Evolutionary conservation across 2,797 vertebrate genomes (phyloP), one percentile per base, ranked within the genome.

Genomic region (Dendrocincla tyrannina): DNA sequence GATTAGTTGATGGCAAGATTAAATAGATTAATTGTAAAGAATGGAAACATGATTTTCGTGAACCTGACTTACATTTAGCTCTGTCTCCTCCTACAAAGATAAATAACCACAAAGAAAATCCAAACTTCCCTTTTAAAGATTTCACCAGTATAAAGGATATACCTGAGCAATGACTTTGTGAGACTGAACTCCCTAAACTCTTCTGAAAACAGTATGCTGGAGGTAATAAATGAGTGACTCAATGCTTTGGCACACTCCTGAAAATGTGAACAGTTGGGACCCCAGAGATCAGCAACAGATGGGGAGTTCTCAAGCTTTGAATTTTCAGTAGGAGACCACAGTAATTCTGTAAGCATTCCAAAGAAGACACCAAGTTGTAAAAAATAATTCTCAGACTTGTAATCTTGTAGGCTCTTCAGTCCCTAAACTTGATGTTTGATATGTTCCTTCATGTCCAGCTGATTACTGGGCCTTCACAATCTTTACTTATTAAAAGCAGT

Each of bases 241-340:
- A 92, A 7, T 82, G 75, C 62, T 80, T 91, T 95, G 91, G 92
- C 89, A 85, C 23, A 14, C 23, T 95, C 39, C n/a, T 75, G 85
- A 81, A 89, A 94, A 93, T 69, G 58, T 44, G 87, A 94, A 92
- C 93, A 94, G 78, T 96, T 97, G 95, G 93, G 66, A 85, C 85
- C 73, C 75, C 72, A 93, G 85, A 66, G 91, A 95, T 74, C 46
- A 88, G 87, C 89, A 93, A 92, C 93, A 96, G 95, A 96, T 81
- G 93, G 93, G 81, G 62, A 88, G 49, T 92, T 77, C 84, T 97
- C 84, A 90, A 77, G 89, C 86, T 91, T 94, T 85, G 67, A 92
- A 56, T 28, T 46, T 85, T 92, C 94, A 85, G 80, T 85, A 68
- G 86, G 72, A 93, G 64, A 77, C 72, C 86, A 83, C 64, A 85